Evolutionary conservation across 2,113 vertebrate species (phyloP), one percentile per base, ranked within the genome.

Genomic region (Rhinogobius similis): DNA sequence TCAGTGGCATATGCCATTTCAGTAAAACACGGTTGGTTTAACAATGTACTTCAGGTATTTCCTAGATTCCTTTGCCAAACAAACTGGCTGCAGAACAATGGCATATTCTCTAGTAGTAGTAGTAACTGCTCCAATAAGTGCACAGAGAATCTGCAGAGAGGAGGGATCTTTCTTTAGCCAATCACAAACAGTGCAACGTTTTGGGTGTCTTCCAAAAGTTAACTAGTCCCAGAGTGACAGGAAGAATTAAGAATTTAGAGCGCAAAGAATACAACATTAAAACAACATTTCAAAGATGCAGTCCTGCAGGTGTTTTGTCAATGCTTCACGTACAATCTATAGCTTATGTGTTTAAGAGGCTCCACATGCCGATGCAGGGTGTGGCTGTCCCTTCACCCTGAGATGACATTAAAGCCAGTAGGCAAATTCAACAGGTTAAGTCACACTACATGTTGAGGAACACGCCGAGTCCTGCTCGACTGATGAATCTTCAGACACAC

Each of bases 381-480:
- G 89, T 90, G 88, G 88, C 65, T 85, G 82, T 86, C 85, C 77
- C 68, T 70, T 80, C 62, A 77, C 72, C 48, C 62, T 70, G 62
- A 62, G 76, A 81, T 87, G 84, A 85, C 87, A 83, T 79, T 55
- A 73, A 75, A 79, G 70, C 82, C 62, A 63, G 63, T 71, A 72
- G 70, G 76, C 78, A 90, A 87, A 90, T 87, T 80, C 76, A 88
- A 83, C 86, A 89, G 82, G 85, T 85, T 90, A 85, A 88, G 81
- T 82, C 82, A 83, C 77, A 78, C 76, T 76, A 20, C 65, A 64
- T 44, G 75, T 83, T 73, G 39, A 75, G 36, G 71, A 86, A 85
- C 90, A 88, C 41, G 87, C 82, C 67, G 76, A 64, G 77, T 89
- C 90, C 85, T 91, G 90, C 77, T 77, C 67, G 71, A 27, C 29